Conservation (phyloP, 2,797 vertebrate genomes). For the Acipenser oxyrinchus region DNA sequence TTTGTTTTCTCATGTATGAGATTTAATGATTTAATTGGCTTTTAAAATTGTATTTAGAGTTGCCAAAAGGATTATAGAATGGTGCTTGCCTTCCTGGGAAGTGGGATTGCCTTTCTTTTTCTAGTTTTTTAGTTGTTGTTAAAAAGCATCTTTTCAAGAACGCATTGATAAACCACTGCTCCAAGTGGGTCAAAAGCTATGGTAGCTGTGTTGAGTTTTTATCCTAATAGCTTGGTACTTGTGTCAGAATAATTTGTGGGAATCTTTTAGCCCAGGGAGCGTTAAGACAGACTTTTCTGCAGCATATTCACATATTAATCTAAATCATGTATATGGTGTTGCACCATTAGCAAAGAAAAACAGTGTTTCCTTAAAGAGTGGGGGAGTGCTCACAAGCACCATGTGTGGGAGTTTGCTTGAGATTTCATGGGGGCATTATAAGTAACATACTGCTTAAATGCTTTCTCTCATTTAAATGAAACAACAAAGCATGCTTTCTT, state of each 20-base stretch:
- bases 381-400: conserved; percentile 5
- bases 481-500: too few species aligned
- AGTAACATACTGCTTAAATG: too few species aligned
- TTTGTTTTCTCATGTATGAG: too few species aligned
- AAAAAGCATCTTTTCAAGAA: neutral
- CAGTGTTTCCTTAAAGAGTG: conserved; percentile 11
- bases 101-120: neutral
- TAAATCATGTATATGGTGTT: conserved; percentile 13
- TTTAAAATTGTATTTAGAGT: neutral
- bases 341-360: conserved; percentile 14
- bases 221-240: conserved; percentile 25
- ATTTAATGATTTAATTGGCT: too few species aligned
- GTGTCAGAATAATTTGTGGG: conserved; percentile 31
- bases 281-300: conserved; percentile 14
- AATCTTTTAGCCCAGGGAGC: conserved; percentile 11
- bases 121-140: neutral
- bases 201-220: conserved; percentile 15
- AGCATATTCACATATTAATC: conserved; percentile 14
- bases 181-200: too few species aligned
- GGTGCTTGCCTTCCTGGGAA: neutral
- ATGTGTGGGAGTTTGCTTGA: conserved; percentile 6
- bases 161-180: neutral
- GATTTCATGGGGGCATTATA: neutral
- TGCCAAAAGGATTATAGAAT: neutral
- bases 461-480: too few species aligned